Evolutionary conservation across 1,140 invertebrate species (phyloP).

Genomic region (Drosophila ficusphila): DNA sequence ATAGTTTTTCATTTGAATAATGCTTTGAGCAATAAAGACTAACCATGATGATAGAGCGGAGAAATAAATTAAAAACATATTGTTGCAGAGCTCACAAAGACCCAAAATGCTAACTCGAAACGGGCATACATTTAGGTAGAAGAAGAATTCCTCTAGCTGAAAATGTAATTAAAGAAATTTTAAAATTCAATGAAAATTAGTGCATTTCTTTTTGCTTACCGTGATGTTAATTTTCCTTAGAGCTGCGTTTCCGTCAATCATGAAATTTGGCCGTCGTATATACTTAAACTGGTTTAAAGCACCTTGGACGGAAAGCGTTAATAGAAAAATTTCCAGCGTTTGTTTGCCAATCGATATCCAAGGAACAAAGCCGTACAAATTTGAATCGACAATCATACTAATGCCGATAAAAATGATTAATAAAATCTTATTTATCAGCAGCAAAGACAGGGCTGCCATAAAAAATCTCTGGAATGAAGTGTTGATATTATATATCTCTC

Average conservation of each 20-base stretch:
- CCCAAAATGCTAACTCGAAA: neutral
- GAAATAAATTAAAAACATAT: neutral
- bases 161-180: neutral
- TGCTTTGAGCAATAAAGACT: neutral
- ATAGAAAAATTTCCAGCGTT: constrained; percentile 38
- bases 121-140: neutral
- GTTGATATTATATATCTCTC: constrained; percentile 28
- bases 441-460: constrained; percentile 19
- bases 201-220: constrained; percentile 12
- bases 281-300: constrained; percentile 19
- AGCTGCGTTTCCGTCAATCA: constrained; percentile 30
- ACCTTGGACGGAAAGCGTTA: constrained; percentile 35
- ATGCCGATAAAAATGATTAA: constrained; percentile 5
- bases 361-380: rapidly evolving
- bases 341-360: constrained; percentile 5
- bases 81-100: neutral
- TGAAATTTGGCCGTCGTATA: constrained; percentile 37
- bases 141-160: neutral
- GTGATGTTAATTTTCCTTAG: constrained; percentile 33
- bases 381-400: neutral
- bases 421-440: constrained; percentile 10
- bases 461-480: constrained; percentile 28
- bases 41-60: neutral
- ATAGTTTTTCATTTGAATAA: neutral
- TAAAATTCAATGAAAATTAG: neutral